phyloP scores from a whole-genome alignment of 1,140 invertebrate genomes.

The Lamellibrachia luymesi region DNA sequence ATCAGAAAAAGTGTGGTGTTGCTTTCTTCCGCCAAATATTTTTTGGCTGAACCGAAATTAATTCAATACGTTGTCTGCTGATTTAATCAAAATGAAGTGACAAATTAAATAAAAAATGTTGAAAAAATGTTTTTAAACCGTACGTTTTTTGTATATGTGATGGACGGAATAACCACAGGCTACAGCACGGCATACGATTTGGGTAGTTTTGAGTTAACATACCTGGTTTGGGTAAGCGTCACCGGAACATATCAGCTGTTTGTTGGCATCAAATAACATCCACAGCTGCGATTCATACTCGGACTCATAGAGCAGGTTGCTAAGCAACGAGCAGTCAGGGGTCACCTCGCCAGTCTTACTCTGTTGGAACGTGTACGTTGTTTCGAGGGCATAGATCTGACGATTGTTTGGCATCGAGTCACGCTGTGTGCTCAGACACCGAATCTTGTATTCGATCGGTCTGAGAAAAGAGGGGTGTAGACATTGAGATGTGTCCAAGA shows the following conservation, averaged over 20 bases:
- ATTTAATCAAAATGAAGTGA: no score
- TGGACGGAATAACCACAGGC: not conserved
- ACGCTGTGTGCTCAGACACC: constrained; percentile 66
- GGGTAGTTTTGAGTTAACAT: constrained; percentile 26
- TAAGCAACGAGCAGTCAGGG: constrained; percentile 75
- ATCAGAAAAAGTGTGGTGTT: no score
- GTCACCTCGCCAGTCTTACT: constrained; percentile 79
- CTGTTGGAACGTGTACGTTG: constrained; percentile 84
- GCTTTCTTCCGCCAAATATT: no score
- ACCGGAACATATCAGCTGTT: constrained; percentile 78
- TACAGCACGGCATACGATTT: no score
- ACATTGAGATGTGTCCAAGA: not conserved
- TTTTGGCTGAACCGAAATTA: no score
- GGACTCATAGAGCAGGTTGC: constrained; percentile 86
- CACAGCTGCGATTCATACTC: constrained; percentile 94
- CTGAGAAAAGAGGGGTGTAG: constrained; percentile 53
- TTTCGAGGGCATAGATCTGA: constrained; percentile 85
- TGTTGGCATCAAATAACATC: constrained; percentile 93
- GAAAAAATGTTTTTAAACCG: no score
- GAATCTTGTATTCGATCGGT: constrained; percentile 76
- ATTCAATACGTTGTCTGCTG: not conserved
- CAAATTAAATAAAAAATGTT: no score
- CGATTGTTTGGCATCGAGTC: constrained; percentile 82
- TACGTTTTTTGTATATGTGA: no score
- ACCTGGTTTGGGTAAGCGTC: constrained; percentile 88